Evolutionary conservation across 2,113 vertebrate genomes (phyloP).

Genomic region (Hymenochirus boettgeri): DNA sequence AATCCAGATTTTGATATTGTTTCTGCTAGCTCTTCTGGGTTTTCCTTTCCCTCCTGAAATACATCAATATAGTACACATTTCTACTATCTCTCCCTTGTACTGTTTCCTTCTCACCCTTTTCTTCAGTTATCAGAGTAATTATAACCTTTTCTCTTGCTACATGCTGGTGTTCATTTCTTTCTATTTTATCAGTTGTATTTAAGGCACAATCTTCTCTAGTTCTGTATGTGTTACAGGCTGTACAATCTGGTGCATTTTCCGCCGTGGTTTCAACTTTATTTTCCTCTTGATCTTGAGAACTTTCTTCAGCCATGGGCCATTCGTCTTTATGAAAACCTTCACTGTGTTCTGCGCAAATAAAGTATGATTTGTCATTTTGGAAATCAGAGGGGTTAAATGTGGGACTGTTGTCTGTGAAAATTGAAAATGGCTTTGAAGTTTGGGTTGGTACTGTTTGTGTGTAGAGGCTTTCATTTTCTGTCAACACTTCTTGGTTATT

Average conservation of each 20-base stretch:
- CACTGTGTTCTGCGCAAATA: constrained; percentile 38
- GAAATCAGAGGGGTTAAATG: neutral
- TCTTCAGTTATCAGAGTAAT: constrained; percentile 72
- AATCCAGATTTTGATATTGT: constrained; percentile 62
- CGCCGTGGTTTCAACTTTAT: constrained; percentile 40
- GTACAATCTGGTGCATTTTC: neutral
- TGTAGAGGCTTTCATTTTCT: neutral
- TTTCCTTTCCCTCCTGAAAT: constrained; percentile 64
- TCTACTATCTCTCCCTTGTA: constrained; percentile 66
- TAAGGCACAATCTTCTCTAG: neutral
- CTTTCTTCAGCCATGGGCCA: constrained; percentile 33
- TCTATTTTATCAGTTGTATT: neutral
- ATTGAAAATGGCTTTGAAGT: neutral
- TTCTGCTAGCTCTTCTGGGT: constrained; percentile 52
- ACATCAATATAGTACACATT: constrained; percentile 67
- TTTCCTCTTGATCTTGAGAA: constrained; percentile 7
- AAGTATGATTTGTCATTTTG: constrained; percentile 37
- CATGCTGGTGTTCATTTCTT: constrained; percentile 2
- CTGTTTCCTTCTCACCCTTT: constrained; percentile 69
- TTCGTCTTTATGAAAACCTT: constrained; percentile 27
- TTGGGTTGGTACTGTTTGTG: neutral
- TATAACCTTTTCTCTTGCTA: constrained; percentile 67
- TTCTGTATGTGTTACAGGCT: neutral
- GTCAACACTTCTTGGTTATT: too few species aligned
- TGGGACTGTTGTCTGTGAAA: neutral